Evolutionary conservation across 2,888 invertebrate genomes (phyloP).

Genomic region (Leptinotarsa rubiginosa): DNA sequence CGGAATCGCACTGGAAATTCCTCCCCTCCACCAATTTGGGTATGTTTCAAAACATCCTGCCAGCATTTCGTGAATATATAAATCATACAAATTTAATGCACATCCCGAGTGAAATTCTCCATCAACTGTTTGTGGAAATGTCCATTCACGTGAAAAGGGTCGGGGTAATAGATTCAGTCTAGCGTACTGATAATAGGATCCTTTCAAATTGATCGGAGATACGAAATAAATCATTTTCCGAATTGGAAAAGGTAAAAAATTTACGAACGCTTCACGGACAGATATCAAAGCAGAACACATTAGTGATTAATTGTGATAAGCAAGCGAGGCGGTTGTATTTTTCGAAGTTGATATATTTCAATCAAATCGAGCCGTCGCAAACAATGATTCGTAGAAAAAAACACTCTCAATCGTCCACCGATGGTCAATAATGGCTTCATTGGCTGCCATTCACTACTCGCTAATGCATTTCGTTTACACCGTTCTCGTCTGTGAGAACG

Average conservation of each 20-base stretch:
- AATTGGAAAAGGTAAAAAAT: constrained; percentile 57
- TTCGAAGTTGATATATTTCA: constrained; percentile 64
- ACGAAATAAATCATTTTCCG: constrained; percentile 58
- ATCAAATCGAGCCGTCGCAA: constrained; percentile 64
- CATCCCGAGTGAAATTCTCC: constrained; percentile 5
- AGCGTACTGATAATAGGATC: constrained; percentile 29
- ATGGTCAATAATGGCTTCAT: constrained; percentile 65
- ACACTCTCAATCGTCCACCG: constrained; percentile 54
- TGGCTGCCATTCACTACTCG: constrained; percentile 61
- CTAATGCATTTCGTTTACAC: constrained; percentile 61
- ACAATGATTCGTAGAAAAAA: constrained; percentile 65
- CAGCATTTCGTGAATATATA: background rate
- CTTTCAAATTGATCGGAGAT: constrained; percentile 52
- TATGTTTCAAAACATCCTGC: background rate
- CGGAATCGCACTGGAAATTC: too few relatives aligned
- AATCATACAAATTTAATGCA: constrained; percentile 5
- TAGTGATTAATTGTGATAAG: constrained; percentile 63
- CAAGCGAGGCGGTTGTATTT: constrained; percentile 59
- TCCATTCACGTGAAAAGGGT: constrained; percentile 38
- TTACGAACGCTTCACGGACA: constrained; percentile 56
- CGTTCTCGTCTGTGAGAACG: constrained; percentile 42
- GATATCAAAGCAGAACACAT: constrained; percentile 54
- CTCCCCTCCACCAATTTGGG: too few relatives aligned
- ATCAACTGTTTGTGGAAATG: constrained; percentile 28
- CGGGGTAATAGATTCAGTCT: constrained; percentile 35